Base-by-base conservation (phyloP, 2,797 vertebrate genomes). In the Clarias pachynema region DNA sequence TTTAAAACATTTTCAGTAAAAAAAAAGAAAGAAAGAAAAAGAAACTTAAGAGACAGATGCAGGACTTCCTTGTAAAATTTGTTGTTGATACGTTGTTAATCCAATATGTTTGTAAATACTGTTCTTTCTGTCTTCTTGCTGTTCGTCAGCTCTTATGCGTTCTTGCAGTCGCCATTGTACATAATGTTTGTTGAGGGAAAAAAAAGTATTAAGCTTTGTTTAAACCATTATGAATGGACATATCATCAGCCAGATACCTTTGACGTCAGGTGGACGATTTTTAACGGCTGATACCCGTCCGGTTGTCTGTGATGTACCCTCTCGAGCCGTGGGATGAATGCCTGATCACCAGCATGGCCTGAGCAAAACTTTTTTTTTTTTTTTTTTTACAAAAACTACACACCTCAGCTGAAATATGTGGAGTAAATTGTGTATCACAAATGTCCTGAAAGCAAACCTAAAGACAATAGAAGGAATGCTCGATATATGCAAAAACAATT, bases 121-220 rank as follows among this genome's bases (percentile, higher is more conserved):
- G 96, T 96, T 96, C 96, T 97, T 96, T 96, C 97, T 96, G 96
- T 97, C 97, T 97, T 96, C 97, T 97, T 96, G 96, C 97, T 94
- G 93, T 94, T 92, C 86, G 89, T 94, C 93, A 92, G 96, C 96
- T 96, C 96, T 97, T 97, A 97, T 95, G 92, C 93, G 93, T 93
- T 94, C 93, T 93, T 94, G 93, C 93, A 93, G 94, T 95, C 93
- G 93, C 93, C 92, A 91, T 92, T 95, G 95, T 86, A 86, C 74
- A 86, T 86, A 86, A 22, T 69, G 62, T 86, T 85, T 85, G 85
- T 80, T 63, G 69, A 80, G 16, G 29, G 44, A 49, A 40, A n/a
- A 85, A 77, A 9, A 57, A 66, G 60, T 88, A 84, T 88, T 77
- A 57, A 22, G 9, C 18, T 82, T 83, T 72, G 77, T 85, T 75